Evolutionary conservation across 2,113 vertebrate species (phyloP).

Genomic region (Macroglossus sobrinus): DNA sequence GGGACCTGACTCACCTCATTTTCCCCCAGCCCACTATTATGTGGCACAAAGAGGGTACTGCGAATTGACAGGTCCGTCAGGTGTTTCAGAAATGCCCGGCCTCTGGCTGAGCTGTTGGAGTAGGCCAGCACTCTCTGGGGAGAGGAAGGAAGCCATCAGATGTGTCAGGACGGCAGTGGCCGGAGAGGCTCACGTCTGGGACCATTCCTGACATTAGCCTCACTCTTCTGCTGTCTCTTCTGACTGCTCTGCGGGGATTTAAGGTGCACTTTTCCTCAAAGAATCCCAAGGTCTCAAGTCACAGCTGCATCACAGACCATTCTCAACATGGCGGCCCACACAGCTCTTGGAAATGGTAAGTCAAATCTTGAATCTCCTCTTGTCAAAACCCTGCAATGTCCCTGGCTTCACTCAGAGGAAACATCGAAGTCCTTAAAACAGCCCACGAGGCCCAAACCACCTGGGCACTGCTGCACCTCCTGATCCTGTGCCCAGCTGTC

Average conservation of each 20-base stretch:
- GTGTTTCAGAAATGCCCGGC: slow-evolving; percentile 84
- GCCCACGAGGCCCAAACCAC: not conserved
- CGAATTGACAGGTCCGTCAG: slow-evolving; percentile 84
- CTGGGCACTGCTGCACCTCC: not conserved
- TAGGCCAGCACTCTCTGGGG: slow-evolving; percentile 89
- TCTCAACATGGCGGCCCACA: not conserved
- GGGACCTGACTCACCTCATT: slow-evolving; percentile 84
- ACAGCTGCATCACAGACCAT: not conserved
- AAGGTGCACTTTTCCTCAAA: not conserved
- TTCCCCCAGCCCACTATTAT: slow-evolving; percentile 83
- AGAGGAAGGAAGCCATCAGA: slow-evolving; percentile 27
- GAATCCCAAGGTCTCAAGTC: not conserved
- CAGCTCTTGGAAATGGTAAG: not conserved
- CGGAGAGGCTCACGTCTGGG: not conserved
- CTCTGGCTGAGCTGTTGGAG: slow-evolving; percentile 84
- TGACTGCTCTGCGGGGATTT: too few species aligned
- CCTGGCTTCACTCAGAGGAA: not conserved
- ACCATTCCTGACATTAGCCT: not conserved
- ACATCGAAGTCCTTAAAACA: not conserved
- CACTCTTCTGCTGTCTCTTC: not conserved
- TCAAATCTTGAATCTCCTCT: not conserved
- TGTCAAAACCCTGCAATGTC: not conserved
- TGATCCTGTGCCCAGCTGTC: not conserved
- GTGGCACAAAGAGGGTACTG: slow-evolving; percentile 92
- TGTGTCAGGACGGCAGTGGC: rapidly evolving